Evolutionary conservation across 2,113 vertebrate genomes (phyloP).

Genomic region (Numenius arquata): DNA sequence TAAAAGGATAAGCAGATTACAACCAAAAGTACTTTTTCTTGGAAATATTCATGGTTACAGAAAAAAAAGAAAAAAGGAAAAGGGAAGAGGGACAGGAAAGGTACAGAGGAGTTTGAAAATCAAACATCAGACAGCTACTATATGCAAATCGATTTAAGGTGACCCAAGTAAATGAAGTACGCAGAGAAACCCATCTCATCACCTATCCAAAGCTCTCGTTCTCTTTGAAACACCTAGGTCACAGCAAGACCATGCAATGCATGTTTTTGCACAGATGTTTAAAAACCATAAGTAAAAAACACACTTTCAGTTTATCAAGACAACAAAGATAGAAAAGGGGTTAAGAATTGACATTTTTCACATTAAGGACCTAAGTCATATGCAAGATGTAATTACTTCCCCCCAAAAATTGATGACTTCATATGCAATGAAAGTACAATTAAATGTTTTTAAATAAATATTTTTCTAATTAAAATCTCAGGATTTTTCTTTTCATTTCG

Average conservation of each 20-base stretch:
- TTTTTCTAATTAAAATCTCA: not conserved
- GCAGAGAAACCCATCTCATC: not conserved
- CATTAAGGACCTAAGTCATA: not conserved
- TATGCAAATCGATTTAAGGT: not conserved
- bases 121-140: not conserved
- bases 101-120: not conserved
- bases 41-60: not conserved
- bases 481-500: not conserved
- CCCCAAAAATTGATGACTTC: not conserved
- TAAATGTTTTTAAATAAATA: not conserved
- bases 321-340: not conserved
- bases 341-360: not conserved
- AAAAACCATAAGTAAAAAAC: not conserved
- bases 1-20: constrained; percentile 8
- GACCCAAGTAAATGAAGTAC: not conserved
- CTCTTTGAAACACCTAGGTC: not conserved
- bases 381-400: not conserved
- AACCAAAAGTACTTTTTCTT: constrained; percentile 24
- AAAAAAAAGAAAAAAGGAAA: not conserved
- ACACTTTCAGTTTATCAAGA: not conserved
- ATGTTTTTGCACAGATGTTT: not conserved
- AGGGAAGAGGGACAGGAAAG: not conserved
- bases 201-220: not conserved
- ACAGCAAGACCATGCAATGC: not conserved
- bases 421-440: not conserved